phyloP scores from a whole-genome alignment of 2,113 vertebrate species.

The Sander vitreus region DNA sequence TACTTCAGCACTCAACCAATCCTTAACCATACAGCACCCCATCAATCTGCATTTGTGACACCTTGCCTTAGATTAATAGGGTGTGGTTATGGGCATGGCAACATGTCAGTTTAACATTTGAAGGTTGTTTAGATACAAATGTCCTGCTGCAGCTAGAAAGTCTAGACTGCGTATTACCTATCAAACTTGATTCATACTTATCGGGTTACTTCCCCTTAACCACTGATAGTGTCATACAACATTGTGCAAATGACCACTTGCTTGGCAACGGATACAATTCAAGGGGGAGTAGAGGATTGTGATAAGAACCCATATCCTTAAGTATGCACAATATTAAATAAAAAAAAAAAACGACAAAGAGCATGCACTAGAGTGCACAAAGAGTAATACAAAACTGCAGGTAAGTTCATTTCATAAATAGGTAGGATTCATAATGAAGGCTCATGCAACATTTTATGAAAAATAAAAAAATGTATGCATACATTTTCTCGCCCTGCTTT shows the following conservation, averaged over 20 bases:
- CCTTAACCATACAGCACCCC: neutral
- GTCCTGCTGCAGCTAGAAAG: neutral
- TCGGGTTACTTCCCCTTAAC: neutral
- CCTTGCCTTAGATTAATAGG: constrained; percentile 22
- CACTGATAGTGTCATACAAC: neutral
- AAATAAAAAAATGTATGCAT: neutral
- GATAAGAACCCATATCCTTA: neutral
- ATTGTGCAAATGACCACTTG: neutral
- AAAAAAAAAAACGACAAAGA: neutral
- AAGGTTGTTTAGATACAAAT: neutral
- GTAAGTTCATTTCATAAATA: neutral
- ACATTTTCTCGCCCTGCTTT: constrained; percentile 1
- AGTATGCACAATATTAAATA: neutral
- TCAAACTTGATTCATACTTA: neutral
- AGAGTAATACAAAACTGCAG: neutral
- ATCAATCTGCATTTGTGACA: constrained; percentile 48
- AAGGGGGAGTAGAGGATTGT: neutral
- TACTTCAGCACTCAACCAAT: constrained; percentile 33
- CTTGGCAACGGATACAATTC: neutral
- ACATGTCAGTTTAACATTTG: constrained; percentile 11
- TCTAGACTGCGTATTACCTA: neutral
- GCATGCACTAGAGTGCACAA: neutral
- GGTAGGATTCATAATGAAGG: neutral
- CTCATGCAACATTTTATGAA: neutral
- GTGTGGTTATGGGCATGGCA: constrained; percentile 3